Conservation (phyloP, 2,888 invertebrate genomes). For the Balanococcus diminutus region DNA sequence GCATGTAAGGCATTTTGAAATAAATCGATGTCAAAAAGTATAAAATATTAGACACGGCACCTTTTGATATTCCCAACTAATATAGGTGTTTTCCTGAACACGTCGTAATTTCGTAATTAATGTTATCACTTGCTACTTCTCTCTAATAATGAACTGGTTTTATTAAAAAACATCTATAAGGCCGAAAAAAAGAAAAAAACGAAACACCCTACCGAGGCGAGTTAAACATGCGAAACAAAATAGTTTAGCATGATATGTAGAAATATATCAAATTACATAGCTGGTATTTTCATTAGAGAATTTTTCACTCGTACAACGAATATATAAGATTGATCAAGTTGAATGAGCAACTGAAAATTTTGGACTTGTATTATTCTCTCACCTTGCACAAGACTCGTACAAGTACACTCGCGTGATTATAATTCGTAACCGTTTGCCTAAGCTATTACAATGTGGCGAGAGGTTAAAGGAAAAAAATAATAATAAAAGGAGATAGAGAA, state of each 20-base stretch:
- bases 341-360: not conserved
- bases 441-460: not conserved
- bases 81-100: conserved; percentile 21
- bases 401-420: not conserved
- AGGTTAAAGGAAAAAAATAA: too few species aligned
- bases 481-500: not conserved
- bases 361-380: not conserved
- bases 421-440: not conserved
- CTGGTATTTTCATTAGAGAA: not conserved
- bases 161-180: not conserved
- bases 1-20: not conserved
- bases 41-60: conserved; percentile 34
- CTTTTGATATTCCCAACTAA: conserved; percentile 33
- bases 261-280: conserved; percentile 21
- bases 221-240: conserved; percentile 31
- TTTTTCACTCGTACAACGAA: not conserved
- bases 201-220: not conserved
- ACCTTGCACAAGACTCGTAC: not conserved
- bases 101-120: conserved; percentile 20
- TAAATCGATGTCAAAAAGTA: conserved; percentile 38
- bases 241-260: not conserved
- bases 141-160: conserved; percentile 34
- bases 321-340: not conserved
- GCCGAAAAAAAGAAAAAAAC: not conserved
- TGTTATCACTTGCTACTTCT: conserved; percentile 21